Percentiles rank a stretch among this genome's conserved stretches.
phyloP scores from a whole-genome alignment of 1,140 invertebrate species.

The Caenorhabditis tropicalis region DNA sequence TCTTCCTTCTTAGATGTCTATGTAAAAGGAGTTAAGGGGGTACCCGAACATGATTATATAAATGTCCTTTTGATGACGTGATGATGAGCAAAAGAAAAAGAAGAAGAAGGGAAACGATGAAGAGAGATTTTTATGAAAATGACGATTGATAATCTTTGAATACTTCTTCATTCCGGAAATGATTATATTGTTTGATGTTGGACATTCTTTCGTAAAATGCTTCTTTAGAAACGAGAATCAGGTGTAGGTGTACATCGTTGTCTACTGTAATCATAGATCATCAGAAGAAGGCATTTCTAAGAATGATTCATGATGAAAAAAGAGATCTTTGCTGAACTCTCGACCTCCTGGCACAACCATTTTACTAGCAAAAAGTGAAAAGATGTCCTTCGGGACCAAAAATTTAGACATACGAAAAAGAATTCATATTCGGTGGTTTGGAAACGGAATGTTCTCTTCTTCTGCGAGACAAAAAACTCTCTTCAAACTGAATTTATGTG shows the following conservation, averaged over 20 bases:
- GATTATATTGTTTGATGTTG: too few species aligned
- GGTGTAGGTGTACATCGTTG: too few species aligned
- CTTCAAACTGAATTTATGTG: slow-evolving; percentile 3
- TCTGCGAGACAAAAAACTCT: slow-evolving; percentile 20
- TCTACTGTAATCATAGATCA: too few species aligned
- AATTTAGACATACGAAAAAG: background rate
- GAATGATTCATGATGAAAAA: too few species aligned
- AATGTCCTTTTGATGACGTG: background rate
- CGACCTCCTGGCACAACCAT: background rate
- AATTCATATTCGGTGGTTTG: slow-evolving; percentile 16
- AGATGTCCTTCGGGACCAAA: background rate
- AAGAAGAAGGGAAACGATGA: background rate
- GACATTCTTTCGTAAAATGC: too few species aligned
- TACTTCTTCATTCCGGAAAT: background rate
- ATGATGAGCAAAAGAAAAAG: too few species aligned
- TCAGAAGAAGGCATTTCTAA: too few species aligned
- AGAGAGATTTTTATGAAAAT: background rate
- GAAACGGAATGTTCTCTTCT: slow-evolving; percentile 10
- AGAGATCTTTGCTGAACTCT: background rate
- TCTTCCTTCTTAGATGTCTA: background rate
- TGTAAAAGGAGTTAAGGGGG: background rate
- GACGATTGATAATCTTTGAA: background rate
- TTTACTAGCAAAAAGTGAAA: slow-evolving; percentile 23
- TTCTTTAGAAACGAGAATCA: too few species aligned
- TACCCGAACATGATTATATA: slow-evolving; percentile 14